A percentile compares a stretch with the other conserved stretches of the same genome.
Conservation (phyloP, 2,113 vertebrate species). For the Erythrocercus mccallii region DNA sequence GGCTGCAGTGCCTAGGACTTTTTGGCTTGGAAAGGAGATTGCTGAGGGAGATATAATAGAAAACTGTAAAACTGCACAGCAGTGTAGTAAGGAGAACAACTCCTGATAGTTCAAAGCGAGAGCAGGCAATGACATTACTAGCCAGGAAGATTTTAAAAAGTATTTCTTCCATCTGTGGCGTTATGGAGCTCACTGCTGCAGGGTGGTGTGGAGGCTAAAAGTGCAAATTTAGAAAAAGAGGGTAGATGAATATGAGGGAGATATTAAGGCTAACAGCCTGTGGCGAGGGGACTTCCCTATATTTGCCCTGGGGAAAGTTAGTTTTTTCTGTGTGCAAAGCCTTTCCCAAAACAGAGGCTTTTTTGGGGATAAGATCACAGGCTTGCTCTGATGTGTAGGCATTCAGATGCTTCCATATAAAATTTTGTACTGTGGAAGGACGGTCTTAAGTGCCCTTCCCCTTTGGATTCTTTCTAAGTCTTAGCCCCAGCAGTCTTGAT, state of each 20-base stretch:
- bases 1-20: neutral
- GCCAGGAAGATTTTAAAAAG: neutral
- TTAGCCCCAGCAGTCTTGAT: neutral
- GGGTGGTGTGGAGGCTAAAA: neutral
- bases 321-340: neutral
- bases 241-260: neutral
- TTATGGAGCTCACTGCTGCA: neutral
- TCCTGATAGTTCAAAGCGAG: neutral
- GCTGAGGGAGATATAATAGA: neutral
- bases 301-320: neutral
- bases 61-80: neutral
- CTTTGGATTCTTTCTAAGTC: neutral
- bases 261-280: neutral
- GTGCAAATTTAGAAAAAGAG: neutral
- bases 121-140: neutral
- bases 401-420: neutral
- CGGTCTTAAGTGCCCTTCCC: neutral
- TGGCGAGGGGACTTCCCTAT: neutral
- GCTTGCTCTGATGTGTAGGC: neutral
- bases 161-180: neutral
- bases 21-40: neutral
- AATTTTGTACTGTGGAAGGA: constrained; percentile 6
- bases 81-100: neutral
- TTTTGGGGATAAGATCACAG: neutral
- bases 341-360: neutral